These are phyloP conservation scores for Myotis planiceps DNA, from an alignment of 2,797 vertebrate genomes.

Conservation along the genomic window DNA sequence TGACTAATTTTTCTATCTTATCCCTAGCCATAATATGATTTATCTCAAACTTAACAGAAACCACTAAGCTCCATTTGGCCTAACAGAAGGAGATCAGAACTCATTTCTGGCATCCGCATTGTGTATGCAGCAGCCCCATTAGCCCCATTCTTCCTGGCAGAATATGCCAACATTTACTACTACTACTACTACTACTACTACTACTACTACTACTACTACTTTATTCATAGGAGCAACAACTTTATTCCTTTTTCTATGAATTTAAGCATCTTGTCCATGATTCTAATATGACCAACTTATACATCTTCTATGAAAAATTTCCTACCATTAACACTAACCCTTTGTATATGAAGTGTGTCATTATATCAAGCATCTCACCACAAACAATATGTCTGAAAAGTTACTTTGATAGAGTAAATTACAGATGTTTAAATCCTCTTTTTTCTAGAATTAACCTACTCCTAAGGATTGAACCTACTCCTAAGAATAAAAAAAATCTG, in stretches of 20 bases:
- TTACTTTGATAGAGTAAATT: background rate
- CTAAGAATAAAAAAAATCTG: background rate
- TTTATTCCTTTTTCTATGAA: background rate
- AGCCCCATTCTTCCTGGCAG: background rate
- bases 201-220: too few relatives aligned
- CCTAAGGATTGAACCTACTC: background rate
- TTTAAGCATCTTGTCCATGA: background rate
- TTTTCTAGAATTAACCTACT: background rate
- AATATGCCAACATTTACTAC: background rate
- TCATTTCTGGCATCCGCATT: background rate
- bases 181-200: background rate
- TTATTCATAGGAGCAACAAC: background rate
- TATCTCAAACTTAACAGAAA: background rate
- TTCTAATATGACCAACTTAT: background rate
- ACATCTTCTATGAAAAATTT: background rate
- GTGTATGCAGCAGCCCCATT: background rate
- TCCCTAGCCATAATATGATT: background rate
- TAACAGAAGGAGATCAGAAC: background rate
- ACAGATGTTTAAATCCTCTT: background rate
- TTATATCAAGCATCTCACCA: background rate
- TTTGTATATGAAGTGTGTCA: background rate
- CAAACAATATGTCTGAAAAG: background rate
- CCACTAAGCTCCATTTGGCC: background rate
- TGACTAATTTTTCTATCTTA: background rate
- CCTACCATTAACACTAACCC: background rate